Evolutionary conservation across 2,888 invertebrate genomes (phyloP).

Genomic region (Uloborus plumipes): DNA sequence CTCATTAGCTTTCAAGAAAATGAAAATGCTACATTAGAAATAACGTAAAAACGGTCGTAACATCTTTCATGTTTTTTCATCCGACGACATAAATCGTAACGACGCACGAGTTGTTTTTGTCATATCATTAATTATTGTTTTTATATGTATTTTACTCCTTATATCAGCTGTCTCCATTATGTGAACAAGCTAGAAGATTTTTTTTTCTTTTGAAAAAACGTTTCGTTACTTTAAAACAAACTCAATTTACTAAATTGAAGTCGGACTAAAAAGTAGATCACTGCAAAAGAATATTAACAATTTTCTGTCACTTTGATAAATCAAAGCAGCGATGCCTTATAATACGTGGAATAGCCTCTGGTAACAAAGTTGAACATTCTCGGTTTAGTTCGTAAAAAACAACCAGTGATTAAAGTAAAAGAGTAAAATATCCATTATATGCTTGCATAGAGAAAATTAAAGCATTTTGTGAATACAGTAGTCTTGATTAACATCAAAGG

Average conservation of each 20-base stretch:
- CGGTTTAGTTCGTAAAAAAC: too few relatives aligned
- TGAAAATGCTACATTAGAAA: not conserved
- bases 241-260: constrained; percentile 47
- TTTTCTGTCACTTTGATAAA: constrained; percentile 14
- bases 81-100: constrained; percentile 8
- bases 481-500: too few relatives aligned
- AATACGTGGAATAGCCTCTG: not conserved
- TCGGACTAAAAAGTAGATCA: constrained; percentile 8
- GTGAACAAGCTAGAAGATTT: constrained; percentile 14
- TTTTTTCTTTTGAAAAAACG: constrained; percentile 22
- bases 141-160: constrained; percentile 13
- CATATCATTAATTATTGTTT: constrained; percentile 51
- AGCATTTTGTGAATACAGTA: too few relatives aligned
- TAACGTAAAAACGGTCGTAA: not conserved
- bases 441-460: too few relatives aligned
- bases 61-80: constrained; percentile 3
- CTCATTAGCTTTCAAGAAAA: constrained; percentile 2
- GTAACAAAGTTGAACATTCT: too few relatives aligned
- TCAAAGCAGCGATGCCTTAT: constrained; percentile 43
- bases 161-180: constrained; percentile 22
- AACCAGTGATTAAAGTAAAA: too few relatives aligned
- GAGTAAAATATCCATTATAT: too few relatives aligned
- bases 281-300: too few relatives aligned
- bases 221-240: constrained; percentile 30
- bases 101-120: constrained; percentile 29